phyloP scores from a whole-genome alignment of 2,888 invertebrate species.

The Eupithecia vulgata region DNA sequence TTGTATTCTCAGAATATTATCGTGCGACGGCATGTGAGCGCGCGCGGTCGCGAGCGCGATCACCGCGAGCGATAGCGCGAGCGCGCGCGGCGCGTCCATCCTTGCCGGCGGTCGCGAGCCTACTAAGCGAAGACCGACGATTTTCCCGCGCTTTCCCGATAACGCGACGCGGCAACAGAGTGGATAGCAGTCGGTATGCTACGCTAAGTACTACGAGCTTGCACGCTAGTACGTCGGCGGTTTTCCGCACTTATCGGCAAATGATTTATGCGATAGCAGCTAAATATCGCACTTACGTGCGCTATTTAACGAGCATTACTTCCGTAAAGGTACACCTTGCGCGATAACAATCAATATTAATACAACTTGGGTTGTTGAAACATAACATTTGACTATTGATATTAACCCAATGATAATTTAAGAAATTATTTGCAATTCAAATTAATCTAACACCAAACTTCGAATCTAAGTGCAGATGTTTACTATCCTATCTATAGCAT shows the following conservation, averaged over 20 bases:
- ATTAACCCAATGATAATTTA: constrained; percentile 14
- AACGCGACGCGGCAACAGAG: constrained; percentile 58
- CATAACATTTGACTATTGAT: constrained; percentile 19
- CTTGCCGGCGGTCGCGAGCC: constrained; percentile 75
- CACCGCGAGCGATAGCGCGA: constrained; percentile 65
- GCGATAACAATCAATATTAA: constrained; percentile 39
- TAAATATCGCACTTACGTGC: constrained; percentile 45
- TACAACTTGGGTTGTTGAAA: constrained; percentile 17
- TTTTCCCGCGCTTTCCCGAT: constrained; percentile 83
- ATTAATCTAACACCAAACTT: constrained; percentile 24
- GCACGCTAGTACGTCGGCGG: constrained; percentile 44
- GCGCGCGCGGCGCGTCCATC: constrained; percentile 73
- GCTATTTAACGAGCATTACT: constrained; percentile 43
- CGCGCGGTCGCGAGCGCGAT: constrained; percentile 71
- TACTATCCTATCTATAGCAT: neutral
- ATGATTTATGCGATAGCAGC: constrained; percentile 67
- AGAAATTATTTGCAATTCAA: constrained; percentile 30
- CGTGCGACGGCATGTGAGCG: constrained; percentile 76
- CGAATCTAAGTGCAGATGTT: neutral
- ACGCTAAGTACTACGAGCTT: constrained; percentile 40
- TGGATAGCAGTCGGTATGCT: constrained; percentile 30
- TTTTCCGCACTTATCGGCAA: constrained; percentile 61
- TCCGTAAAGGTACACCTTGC: constrained; percentile 39
- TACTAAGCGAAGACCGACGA: constrained; percentile 65
- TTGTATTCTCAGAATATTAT: constrained; percentile 78